Evolutionary conservation across 2,797 vertebrate genomes (phyloP), one percentile per base, ranked within the genome.

Genomic region (Myotis vivesi): DNA sequence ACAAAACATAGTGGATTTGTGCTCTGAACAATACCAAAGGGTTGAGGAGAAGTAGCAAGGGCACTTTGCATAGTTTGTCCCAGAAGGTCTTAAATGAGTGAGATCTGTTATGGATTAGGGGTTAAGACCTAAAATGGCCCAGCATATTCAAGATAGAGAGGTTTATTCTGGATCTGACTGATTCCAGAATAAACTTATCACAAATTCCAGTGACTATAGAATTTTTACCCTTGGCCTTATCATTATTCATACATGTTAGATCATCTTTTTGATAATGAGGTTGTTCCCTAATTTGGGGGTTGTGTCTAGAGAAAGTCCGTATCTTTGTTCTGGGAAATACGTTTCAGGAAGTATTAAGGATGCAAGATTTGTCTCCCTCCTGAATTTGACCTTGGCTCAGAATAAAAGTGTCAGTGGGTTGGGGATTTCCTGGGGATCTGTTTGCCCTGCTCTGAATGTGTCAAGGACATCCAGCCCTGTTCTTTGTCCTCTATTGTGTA

Each of bases 361-460:
- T 80, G 28, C 38, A 20, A 22, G 5, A 68, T 49, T 87, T 80
- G 68, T 23, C 17, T 89, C 30, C 88, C 76, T 87, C 66, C 25
- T 89, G 71, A 88, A 53, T 68, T 77, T 94, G 93, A 92, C 88
- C 81, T 93, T 92, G 71, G 33, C 73, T 84, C 66, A 66, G 64
- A 89, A 71, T 57, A 80, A 91, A 33, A 53, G 30, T 77, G 72
- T n/a, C 46, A 80, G n/a, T 49, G 36, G 33, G 51, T 33, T 89
- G 72, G 41, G 85, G 81, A 92, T 90, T 95, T 94, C 88, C 88
- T 90, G 91, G 46, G 85, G 76, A 64, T 90, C 73, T 93, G 81
- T 95, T 75, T 71, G 66, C 51, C 25, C 13, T 80, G 84, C 51
- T 62, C 57, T 57, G 68, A 72, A 71, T 79, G 64, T 72, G 57